phyloP scores from a whole-genome alignment of 2,797 vertebrate genomes.

The Sternotherus odoratus region DNA sequence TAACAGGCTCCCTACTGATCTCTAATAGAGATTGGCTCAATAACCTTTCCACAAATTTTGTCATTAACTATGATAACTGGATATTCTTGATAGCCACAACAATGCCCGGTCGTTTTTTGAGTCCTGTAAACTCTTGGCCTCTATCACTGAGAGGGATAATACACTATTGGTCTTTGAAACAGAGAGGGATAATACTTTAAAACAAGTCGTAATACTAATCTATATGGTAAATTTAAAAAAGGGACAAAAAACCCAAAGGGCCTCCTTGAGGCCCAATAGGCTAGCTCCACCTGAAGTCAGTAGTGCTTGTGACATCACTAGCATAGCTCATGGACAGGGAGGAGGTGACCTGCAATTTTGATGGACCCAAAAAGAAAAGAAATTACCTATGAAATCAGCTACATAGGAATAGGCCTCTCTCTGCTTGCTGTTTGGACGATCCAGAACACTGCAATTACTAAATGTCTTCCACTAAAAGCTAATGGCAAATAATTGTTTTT shows the following conservation, averaged over 20 bases:
- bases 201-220: background rate
- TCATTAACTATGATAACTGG: background rate
- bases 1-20: background rate
- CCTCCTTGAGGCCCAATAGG: constrained; percentile 21
- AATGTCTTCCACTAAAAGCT: background rate
- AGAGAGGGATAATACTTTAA: background rate
- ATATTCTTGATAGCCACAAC: background rate
- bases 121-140: background rate
- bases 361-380: constrained; percentile 15
- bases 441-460: constrained; percentile 23
- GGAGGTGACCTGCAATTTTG: background rate
- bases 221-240: background rate
- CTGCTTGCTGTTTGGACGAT: constrained; percentile 25
- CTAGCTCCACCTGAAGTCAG: constrained; percentile 3
- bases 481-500: constrained; percentile 4
- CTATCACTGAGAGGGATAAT: background rate
- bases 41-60: constrained; percentile 23
- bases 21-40: constrained; percentile 31
- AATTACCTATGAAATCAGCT: constrained; percentile 28
- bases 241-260: background rate
- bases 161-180: constrained; percentile 4
- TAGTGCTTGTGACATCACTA: constrained; percentile 42
- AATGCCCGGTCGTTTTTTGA: background rate
- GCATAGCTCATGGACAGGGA: background rate
- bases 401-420: background rate